A percentile compares a stretch with the other conserved stretches of the same genome.
phyloP scores from a whole-genome alignment of 2,113 vertebrate genomes.

The Leiothrix lutea region DNA sequence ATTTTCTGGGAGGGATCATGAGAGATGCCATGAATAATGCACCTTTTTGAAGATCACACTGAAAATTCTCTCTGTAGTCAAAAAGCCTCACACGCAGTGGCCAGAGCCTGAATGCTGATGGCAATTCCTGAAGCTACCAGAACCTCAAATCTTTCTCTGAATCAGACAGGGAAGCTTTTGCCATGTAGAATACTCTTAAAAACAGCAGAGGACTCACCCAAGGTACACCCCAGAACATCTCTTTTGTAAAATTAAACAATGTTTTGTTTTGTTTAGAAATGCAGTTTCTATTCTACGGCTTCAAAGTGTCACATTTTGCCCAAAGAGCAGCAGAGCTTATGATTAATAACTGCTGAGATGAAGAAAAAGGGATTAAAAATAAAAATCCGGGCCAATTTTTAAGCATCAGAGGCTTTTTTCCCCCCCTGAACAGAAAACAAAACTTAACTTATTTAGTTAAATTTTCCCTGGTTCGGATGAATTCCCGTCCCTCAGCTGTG shows the following conservation, averaged over 20 bases:
- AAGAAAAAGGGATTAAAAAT: not conserved
- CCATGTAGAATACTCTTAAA: not conserved
- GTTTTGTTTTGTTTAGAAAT: not conserved
- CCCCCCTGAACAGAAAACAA: not conserved
- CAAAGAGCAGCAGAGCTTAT: not conserved
- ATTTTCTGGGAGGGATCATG: not conserved
- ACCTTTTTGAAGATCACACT: not conserved
- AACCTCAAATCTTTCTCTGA: not conserved
- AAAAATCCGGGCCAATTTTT: not conserved
- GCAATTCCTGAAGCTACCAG: not conserved
- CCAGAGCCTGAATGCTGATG: not conserved
- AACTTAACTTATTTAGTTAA: not conserved
- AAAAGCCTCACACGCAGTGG: not conserved
- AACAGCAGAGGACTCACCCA: not conserved
- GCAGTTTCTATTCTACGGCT: not conserved
- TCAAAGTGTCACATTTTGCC: not conserved
- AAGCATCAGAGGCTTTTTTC: not conserved
- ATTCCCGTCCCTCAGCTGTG: not conserved
- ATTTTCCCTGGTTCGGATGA: conserved; percentile 17
- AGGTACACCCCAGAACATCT: not conserved
- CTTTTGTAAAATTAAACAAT: not conserved
- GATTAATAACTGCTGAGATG: not conserved
- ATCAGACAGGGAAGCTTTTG: not conserved
- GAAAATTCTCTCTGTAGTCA: not conserved
- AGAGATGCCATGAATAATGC: not conserved